phyloP scores from a whole-genome alignment of 2,113 vertebrate species.

The Cisticola juncidis region DNA sequence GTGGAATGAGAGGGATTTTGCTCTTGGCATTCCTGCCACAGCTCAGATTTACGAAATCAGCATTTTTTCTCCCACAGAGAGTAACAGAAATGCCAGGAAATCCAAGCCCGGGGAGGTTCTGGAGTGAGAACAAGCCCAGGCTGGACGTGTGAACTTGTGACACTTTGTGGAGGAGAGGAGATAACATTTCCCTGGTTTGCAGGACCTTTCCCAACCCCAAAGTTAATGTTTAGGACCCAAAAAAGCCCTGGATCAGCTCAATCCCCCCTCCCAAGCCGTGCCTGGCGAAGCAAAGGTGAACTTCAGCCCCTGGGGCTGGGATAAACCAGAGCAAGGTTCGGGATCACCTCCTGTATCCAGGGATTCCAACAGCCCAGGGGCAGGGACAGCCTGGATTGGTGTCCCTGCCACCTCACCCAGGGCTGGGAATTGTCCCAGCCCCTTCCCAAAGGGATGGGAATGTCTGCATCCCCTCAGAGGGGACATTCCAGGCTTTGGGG shows the following conservation, averaged over 20 bases:
- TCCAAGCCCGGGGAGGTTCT: not conserved
- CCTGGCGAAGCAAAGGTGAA: not conserved
- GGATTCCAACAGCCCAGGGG: not conserved
- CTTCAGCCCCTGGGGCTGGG: not conserved
- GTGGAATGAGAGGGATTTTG: not conserved
- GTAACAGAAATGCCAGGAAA: not conserved
- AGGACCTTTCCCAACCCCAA: not conserved
- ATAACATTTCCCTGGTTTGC: not conserved
- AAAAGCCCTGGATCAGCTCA: not conserved
- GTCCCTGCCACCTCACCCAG: not conserved
- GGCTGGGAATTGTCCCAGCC: rapidly evolving
- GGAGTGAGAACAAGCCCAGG: not conserved
- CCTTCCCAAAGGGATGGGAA: not conserved
- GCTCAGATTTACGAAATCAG: not conserved
- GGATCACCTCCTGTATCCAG: not conserved
- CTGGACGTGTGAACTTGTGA: not conserved
- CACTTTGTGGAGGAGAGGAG: not conserved
- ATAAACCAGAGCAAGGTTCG: not conserved
- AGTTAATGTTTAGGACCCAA: conserved; percentile 15
- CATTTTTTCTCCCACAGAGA: not conserved
- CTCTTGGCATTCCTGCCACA: not conserved
- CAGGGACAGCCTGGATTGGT: rapidly evolving
- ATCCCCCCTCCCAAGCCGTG: not conserved
- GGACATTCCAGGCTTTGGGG: rapidly evolving
- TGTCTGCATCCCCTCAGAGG: not conserved